A percentile compares a stretch with the other conserved stretches of the same genome.
Conservation (phyloP, 2,113 vertebrate genomes). For the Rattus norvegicus region DNA sequence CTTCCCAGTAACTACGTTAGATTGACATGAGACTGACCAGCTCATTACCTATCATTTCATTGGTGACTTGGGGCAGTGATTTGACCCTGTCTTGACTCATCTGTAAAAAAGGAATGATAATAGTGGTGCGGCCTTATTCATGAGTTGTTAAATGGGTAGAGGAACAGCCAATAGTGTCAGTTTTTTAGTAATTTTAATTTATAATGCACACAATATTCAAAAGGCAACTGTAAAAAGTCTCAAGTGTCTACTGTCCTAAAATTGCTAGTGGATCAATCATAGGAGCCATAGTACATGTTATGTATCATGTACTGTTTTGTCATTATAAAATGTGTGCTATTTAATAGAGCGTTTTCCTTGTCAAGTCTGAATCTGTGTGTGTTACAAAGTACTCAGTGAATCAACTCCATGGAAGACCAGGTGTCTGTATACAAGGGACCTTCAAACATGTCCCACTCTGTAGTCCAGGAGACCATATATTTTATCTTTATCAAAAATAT, state of each 20-base stretch:
- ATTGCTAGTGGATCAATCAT: too few species aligned
- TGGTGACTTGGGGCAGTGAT: background rate
- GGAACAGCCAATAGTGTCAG: background rate
- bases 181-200: slow-evolving; percentile 31
- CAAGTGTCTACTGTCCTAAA: too few species aligned
- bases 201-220: too few species aligned
- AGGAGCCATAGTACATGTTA: too few species aligned
- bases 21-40: background rate
- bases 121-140: background rate
- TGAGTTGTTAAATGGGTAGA: slow-evolving; percentile 17
- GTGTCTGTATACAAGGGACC: background rate
- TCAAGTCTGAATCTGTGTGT: background rate
- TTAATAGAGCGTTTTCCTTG: background rate
- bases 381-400: background rate
- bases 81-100: slow-evolving; percentile 15
- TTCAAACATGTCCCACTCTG: background rate
- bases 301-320: too few species aligned
- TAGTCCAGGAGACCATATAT: background rate
- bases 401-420: background rate
- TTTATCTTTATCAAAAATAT: background rate
- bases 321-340: too few species aligned
- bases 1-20: background rate
- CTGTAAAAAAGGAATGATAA: slow-evolving; percentile 31
- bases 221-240: too few species aligned
- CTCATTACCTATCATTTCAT: background rate